Base-by-base conservation (phyloP, 2,888 invertebrate genomes). In the Beris chalybata region DNA sequence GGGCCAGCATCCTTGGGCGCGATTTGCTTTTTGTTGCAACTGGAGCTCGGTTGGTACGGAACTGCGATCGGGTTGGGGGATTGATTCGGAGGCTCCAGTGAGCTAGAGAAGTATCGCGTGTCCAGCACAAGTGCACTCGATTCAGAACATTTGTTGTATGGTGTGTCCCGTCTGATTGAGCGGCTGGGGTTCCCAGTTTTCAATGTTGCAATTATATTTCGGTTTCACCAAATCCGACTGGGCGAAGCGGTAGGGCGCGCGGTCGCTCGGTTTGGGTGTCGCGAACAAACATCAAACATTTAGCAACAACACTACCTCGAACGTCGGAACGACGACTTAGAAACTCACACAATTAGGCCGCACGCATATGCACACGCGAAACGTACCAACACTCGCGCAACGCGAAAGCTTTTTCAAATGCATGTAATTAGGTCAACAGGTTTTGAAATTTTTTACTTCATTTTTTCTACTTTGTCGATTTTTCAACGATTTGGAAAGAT, bases 401-500 rank as follows among this genome's bases (percentile, higher is more conserved):
- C 64, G 53, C 54, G 31, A 64, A 64, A 64, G 54, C 53, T 57
- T 56, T 65, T 65, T 54, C 57, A 55, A 65, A 65, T 76, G 64
- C 70, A 67, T 75, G 75, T 80, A 79, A 79, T 79, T 79, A 78
- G 79, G 79, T 79, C 79, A 79, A 79, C 79, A 79, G 79, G 78
- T 79, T 79, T 80, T 76, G 77, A 76, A 65, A 65, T 65, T 57
- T 52, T 59, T 50, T 59, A 59, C 59, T 59, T 59, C 59, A 59
- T 59, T 13, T 48, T 52, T 61, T 52, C 43, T 61, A 50, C 50
- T 52, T 15, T 43, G 32, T 52, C 52, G 52, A 50, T n/a, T 48
- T 52, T 15, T 61, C 61, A 38, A 54, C 59, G 32, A 50, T 59
- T 48, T 32, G 59, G 22, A 13, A 50, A 52, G 15, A 52, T 61